A percentile compares a stretch with the other conserved stretches of the same genome.
Conservation (phyloP, 1,140 invertebrate genomes). For the Teleogryllus occipitalis region DNA sequence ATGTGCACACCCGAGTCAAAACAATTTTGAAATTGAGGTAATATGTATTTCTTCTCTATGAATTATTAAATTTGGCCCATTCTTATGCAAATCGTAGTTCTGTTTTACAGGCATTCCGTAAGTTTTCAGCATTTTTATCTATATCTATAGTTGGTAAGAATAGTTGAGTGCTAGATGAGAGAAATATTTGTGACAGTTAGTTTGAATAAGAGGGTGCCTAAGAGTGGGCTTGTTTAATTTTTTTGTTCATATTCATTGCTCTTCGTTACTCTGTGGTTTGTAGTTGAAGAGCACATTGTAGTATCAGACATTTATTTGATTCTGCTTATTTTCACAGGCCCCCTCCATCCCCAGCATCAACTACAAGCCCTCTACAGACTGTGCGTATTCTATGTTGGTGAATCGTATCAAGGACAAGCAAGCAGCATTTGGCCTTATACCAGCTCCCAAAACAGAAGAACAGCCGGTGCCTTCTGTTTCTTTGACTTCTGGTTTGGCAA, state of each 20-base stretch:
- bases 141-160: background rate
- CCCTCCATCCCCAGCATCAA: slow-evolving; percentile 58
- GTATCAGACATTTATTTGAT: background rate
- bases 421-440: slow-evolving; percentile 18
- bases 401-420: slow-evolving; percentile 70
- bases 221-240: background rate
- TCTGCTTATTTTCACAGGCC: slow-evolving; percentile 39
- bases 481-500: background rate
- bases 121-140: background rate
- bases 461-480: background rate
- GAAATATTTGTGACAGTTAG: background rate
- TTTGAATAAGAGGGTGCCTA: background rate
- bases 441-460: slow-evolving; percentile 32
- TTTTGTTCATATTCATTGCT: background rate
- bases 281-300: background rate
- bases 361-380: slow-evolving; percentile 72
- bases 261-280: background rate
- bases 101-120: background rate
- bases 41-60: background rate
- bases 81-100: background rate
- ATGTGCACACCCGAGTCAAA: too few species aligned
- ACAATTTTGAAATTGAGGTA: too few species aligned
- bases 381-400: slow-evolving; percentile 74
- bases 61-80: background rate
- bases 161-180: background rate